These are phyloP conservation scores for Notodonta ziczac DNA, from an alignment of 2,888 invertebrate species.

Conservation along the genomic window DNA sequence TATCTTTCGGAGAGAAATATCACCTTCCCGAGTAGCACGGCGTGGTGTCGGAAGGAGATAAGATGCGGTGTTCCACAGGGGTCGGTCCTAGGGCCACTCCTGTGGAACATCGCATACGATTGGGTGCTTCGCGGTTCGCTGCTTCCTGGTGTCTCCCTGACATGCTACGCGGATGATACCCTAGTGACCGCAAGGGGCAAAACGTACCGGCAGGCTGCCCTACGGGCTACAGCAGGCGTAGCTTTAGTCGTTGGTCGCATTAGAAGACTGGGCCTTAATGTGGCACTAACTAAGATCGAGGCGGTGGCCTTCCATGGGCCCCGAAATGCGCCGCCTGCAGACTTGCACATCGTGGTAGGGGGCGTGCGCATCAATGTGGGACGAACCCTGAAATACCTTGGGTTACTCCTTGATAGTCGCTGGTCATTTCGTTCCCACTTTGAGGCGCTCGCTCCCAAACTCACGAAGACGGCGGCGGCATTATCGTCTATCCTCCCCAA, in stretches of 20 bases:
- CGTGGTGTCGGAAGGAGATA: too few species aligned
- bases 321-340: not conserved
- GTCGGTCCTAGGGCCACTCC: too few species aligned
- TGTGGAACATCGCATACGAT: too few species aligned
- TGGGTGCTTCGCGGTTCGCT: not conserved
- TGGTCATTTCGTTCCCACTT: conserved; percentile 20
- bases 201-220: too few species aligned
- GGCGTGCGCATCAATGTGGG: conserved; percentile 4
- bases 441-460: conserved; percentile 5
- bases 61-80: too few species aligned
- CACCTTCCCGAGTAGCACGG: not conserved
- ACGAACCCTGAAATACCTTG: conserved; percentile 13
- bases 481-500: conserved; percentile 11
- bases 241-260: not conserved
- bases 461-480: conserved; percentile 8
- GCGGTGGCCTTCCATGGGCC: not conserved
- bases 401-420: conserved; percentile 16
- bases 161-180: not conserved
- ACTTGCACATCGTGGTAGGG: conserved; percentile 1
- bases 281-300: not conserved
- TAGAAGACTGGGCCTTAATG: not conserved
- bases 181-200: not conserved
- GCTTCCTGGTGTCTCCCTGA: not conserved
- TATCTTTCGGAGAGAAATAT: not conserved
- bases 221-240: not conserved